These are phyloP conservation scores for Hydrophis major DNA, from an alignment of 2,797 vertebrate species.

Conservation along the genomic window DNA sequence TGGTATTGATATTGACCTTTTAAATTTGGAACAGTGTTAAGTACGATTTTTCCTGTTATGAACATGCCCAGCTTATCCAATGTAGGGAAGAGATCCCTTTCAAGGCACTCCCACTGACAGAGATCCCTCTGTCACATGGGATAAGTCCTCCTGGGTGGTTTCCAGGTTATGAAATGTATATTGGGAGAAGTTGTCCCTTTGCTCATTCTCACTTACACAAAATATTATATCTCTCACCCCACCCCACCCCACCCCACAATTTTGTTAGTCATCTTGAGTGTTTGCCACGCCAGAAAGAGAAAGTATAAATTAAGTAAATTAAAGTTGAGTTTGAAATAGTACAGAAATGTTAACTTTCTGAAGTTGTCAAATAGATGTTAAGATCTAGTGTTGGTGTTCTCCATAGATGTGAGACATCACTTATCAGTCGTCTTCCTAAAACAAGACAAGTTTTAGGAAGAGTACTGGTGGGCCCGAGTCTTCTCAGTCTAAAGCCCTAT, in stretches of 20 bases:
- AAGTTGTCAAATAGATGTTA: neutral
- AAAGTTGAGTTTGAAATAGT: neutral
- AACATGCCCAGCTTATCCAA: neutral
- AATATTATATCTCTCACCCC: neutral
- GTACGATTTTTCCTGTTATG: neutral
- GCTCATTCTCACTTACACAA: neutral
- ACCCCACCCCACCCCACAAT: too few species aligned
- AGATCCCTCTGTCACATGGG: neutral
- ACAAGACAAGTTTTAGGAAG: neutral
- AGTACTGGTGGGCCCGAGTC: neutral
- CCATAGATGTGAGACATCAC: neutral
- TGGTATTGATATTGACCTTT: neutral
- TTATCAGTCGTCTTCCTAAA: neutral
- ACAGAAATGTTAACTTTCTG: neutral
- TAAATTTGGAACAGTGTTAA: neutral
- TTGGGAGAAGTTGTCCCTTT: neutral
- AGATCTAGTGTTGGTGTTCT: neutral
- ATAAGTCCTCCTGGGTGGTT: neutral
- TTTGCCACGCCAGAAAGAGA: neutral
- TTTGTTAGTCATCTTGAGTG: neutral
- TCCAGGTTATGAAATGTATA: neutral
- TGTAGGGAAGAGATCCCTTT: neutral
- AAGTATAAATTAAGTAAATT: neutral
- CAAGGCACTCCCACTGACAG: neutral
- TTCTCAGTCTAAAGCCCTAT: neutral